Percentiles rank a stretch among this genome's conserved stretches.
These are phyloP conservation scores for Clarias magur DNA, from an alignment of 2,113 vertebrate species.

Conservation along the genomic window DNA sequence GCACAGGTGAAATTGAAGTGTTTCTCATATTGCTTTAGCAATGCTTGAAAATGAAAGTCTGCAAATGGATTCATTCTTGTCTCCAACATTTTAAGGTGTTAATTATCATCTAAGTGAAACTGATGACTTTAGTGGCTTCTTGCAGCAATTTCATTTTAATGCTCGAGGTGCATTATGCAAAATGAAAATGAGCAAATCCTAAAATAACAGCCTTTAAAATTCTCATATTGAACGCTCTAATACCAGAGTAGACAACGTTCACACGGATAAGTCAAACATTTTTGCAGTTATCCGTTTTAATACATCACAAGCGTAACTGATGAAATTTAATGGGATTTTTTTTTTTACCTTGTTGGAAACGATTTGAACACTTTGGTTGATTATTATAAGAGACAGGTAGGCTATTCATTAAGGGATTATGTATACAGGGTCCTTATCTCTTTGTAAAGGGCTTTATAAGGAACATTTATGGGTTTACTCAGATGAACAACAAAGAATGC, in stretches of 20 bases:
- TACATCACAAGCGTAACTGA: neutral
- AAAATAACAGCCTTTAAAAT: constrained; percentile 13
- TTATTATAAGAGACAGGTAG: neutral
- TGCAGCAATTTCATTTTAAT: constrained; percentile 22
- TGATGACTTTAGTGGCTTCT: constrained; percentile 10
- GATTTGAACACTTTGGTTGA: neutral
- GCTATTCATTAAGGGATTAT: neutral
- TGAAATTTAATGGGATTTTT: neutral
- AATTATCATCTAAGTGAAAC: constrained; percentile 10
- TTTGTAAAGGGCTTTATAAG: neutral
- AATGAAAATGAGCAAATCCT: constrained; percentile 13
- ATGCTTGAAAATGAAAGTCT: neutral
- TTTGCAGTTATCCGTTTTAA: neutral
- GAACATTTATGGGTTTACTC: neutral
- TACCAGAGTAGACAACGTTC: neutral
- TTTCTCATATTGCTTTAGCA: neutral
- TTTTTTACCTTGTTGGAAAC: neutral
- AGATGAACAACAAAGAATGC: neutral
- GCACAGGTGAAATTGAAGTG: neutral
- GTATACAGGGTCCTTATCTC: neutral
- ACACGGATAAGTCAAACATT: neutral
- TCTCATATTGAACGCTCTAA: neutral
- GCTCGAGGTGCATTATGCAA: constrained; percentile 14
- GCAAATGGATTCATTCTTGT: neutral
- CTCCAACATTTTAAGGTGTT: constrained; percentile 5